These are phyloP conservation scores for Dorcus hopei DNA, from an alignment of 2,888 invertebrate genomes.

Conservation along the genomic window DNA sequence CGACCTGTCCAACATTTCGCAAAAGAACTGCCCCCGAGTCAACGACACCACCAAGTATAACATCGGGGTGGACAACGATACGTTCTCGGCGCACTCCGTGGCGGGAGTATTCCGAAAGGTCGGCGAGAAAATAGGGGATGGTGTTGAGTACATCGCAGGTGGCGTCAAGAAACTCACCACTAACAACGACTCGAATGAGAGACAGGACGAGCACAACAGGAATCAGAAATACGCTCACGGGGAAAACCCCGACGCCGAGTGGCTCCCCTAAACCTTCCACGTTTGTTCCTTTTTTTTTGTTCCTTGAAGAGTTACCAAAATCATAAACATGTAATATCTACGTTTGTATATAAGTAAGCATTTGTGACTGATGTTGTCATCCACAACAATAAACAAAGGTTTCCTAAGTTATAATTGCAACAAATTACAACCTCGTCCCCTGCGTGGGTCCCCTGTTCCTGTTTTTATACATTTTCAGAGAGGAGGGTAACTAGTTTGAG, in stretches of 20 bases:
- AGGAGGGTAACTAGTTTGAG: too few species aligned
- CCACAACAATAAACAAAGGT: too few species aligned
- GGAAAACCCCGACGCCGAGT: slow-evolving; percentile 54
- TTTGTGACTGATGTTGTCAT: too few species aligned
- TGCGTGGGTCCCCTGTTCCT: too few species aligned
- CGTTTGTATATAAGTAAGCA: too few species aligned
- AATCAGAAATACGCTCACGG: slow-evolving; percentile 51
- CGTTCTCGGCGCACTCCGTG: slow-evolving; percentile 71
- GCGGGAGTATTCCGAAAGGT: slow-evolving; percentile 70
- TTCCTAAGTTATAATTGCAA: too few species aligned
- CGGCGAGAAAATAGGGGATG: slow-evolving; percentile 65
- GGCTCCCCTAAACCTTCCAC: slow-evolving; percentile 51
- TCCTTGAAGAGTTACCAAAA: too few species aligned
- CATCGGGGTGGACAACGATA: slow-evolving; percentile 72
- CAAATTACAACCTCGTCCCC: too few species aligned
- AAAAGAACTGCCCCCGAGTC: slow-evolving; percentile 66
- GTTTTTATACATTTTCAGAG: too few species aligned
- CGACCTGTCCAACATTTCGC: slow-evolving; percentile 71
- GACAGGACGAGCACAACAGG: slow-evolving; percentile 35
- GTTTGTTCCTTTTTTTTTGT: neutral
- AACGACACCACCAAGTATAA: slow-evolving; percentile 58
- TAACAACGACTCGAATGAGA: slow-evolving; percentile 55
- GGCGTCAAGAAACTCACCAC: slow-evolving; percentile 61
- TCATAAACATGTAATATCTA: too few species aligned
- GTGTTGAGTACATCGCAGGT: slow-evolving; percentile 66